Conservation (phyloP, 2,888 invertebrate species). For the Zelleria hepariella region DNA sequence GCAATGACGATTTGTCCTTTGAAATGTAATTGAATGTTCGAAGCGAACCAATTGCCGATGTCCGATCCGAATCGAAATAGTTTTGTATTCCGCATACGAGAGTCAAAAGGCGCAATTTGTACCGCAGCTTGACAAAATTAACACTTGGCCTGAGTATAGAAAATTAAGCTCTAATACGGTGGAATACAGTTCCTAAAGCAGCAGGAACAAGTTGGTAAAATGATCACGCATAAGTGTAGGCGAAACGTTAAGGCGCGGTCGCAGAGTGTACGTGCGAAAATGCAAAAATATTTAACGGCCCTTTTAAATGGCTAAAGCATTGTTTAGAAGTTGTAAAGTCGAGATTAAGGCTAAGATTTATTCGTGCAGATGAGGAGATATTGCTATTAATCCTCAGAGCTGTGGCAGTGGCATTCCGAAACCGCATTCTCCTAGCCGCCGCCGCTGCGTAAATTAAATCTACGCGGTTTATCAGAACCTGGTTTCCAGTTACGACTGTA, state of each 20-base stretch:
- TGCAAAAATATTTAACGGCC: neutral
- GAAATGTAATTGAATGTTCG: constrained; percentile 3
- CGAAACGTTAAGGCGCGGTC: constrained; percentile 1
- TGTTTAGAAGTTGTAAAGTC: neutral
- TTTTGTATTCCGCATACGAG: constrained; percentile 20
- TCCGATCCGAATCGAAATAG: constrained; percentile 7
- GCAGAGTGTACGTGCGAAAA: neutral
- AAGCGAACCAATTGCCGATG: neutral
- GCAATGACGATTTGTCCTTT: neutral
- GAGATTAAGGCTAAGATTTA: neutral
- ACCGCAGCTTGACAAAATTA: constrained; percentile 9
- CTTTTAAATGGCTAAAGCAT: neutral
- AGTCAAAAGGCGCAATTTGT: constrained; percentile 35
- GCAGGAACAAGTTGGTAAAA: neutral
- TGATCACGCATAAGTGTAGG: constrained; percentile 2
- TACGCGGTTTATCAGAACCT: no score
- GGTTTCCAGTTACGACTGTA: no score
- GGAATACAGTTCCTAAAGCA: neutral
- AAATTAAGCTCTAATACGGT: neutral
- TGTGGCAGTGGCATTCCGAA: neutral
- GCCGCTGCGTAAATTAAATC: neutral
- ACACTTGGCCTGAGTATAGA: neutral
- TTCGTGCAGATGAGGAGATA: neutral
- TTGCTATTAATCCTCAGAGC: neutral
- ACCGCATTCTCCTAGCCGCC: neutral